Evolutionary conservation across 1,140 invertebrate species (phyloP).

Genomic region (Forficula auricularia): DNA sequence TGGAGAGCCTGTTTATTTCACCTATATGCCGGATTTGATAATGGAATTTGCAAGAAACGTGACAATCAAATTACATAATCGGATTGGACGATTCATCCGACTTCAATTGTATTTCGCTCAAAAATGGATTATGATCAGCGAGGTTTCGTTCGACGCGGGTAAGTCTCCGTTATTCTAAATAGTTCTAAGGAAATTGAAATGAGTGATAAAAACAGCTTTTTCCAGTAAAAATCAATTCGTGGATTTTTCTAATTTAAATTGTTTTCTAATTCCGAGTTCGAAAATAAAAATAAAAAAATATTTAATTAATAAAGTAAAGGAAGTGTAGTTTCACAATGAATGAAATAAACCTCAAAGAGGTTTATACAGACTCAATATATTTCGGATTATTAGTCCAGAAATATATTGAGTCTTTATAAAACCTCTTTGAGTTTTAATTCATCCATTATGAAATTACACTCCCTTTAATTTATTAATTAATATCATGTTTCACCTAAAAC

Average conservation of each 20-base stretch:
- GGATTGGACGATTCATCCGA: constrained; percentile 55
- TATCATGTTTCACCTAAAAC: too few species aligned
- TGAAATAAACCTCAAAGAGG: too few species aligned
- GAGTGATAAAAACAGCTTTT: background rate
- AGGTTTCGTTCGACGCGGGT: constrained; percentile 66
- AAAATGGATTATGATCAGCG: constrained; percentile 75
- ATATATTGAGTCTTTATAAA: too few species aligned
- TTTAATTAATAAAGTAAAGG: too few species aligned
- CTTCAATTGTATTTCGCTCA: constrained; percentile 68
- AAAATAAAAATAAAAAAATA: too few species aligned
- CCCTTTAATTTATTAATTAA: too few species aligned
- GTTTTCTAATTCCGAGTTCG: background rate
- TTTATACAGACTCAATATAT: too few species aligned
- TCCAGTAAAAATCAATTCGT: constrained; percentile 1
- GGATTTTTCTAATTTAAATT: background rate
- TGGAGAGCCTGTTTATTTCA: constrained; percentile 43
- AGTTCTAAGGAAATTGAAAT: background rate
- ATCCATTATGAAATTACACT: too few species aligned
- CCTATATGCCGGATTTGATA: constrained; percentile 61
- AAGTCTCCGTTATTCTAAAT: too few species aligned
- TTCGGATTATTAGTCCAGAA: too few species aligned
- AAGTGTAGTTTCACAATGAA: too few species aligned
- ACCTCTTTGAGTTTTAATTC: too few species aligned
- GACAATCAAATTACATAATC: constrained; percentile 60
- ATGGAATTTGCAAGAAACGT: constrained; percentile 70